phyloP scores from a whole-genome alignment of 2,888 invertebrate genomes.

The Hirtodrosophila trivittata region DNA sequence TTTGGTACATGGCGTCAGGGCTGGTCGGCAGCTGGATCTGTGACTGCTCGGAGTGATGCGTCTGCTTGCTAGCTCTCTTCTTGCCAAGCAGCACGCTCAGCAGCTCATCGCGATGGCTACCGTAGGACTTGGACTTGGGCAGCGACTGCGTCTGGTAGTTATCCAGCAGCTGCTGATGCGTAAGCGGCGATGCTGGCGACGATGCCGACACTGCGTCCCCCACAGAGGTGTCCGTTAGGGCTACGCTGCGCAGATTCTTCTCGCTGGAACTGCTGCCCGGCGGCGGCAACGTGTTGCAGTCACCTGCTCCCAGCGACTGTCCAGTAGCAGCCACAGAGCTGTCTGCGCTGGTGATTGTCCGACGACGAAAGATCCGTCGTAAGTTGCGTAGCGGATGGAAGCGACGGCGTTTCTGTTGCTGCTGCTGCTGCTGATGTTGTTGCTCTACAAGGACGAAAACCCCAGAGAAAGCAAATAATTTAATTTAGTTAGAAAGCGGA shows the following conservation, averaged over 20 bases:
- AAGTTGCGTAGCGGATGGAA: constrained; percentile 84
- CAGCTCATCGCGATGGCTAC: constrained; percentile 72
- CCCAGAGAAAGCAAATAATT: constrained; percentile 12
- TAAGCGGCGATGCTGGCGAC: constrained; percentile 79
- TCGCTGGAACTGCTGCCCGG: constrained; percentile 73
- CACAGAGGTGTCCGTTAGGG: constrained; percentile 39
- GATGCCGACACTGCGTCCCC: constrained; percentile 65
- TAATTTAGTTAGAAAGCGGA: constrained; percentile 25
- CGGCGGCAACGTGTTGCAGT: constrained; percentile 64
- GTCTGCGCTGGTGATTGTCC: constrained; percentile 81
- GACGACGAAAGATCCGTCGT: constrained; percentile 83
- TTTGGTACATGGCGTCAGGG: constrained; percentile 53
- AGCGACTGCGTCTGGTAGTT: constrained; percentile 78
- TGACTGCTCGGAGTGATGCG: constrained; percentile 22
- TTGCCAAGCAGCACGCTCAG: constrained; percentile 69
- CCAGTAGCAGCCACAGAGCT: constrained; percentile 37
- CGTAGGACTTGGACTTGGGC: constrained; percentile 79
- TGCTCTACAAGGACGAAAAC: constrained; percentile 72
- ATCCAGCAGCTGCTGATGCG: constrained; percentile 74
- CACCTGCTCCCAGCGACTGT: constrained; percentile 50
- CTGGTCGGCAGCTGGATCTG: constrained; percentile 43
- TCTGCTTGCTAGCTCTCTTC: constrained; percentile 59
- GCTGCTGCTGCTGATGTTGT: constrained; percentile 77
- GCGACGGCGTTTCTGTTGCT: constrained; percentile 83
- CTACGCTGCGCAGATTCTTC: constrained; percentile 78